Conservation (phyloP, 92 coral and sea anemone species). For the Diadumene lineata region DNA sequence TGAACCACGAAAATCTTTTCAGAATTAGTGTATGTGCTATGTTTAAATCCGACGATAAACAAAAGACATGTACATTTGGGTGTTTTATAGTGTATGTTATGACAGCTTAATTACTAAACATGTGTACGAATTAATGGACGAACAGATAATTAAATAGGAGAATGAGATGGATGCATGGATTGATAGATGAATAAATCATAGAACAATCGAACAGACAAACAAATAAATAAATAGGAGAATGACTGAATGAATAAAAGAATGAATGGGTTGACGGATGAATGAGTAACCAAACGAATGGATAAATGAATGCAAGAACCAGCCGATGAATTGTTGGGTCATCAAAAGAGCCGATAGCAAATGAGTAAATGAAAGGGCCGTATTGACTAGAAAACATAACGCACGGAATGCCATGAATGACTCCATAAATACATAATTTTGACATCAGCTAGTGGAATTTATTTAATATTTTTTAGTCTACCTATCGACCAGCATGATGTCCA, state of each 20-base stretch:
- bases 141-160: neutral
- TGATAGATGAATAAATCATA: neutral
- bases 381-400: no score
- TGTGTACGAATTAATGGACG: no score
- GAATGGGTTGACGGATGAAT: neutral
- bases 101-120: no score
- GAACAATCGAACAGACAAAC: neutral
- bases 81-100: no score
- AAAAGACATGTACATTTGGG: no score
- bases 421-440: no score
- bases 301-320: neutral
- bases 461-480: neutral
- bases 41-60: no score
- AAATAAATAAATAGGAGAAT: neutral
- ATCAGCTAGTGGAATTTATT: no score
- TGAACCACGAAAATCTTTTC: no score
- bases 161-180: neutral
- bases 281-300: neutral
- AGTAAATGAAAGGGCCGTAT: no score
- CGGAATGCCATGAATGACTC: no score
- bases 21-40: no score
- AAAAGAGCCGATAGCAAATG: neutral
- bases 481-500: conserved; percentile 22
- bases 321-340: neutral
- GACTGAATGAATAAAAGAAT: neutral